A percentile compares a stretch with the other conserved stretches of the same genome.
Evolutionary conservation across 2,888 invertebrate species (phyloP).

Genomic region (Sclerodermus sp.): DNA sequence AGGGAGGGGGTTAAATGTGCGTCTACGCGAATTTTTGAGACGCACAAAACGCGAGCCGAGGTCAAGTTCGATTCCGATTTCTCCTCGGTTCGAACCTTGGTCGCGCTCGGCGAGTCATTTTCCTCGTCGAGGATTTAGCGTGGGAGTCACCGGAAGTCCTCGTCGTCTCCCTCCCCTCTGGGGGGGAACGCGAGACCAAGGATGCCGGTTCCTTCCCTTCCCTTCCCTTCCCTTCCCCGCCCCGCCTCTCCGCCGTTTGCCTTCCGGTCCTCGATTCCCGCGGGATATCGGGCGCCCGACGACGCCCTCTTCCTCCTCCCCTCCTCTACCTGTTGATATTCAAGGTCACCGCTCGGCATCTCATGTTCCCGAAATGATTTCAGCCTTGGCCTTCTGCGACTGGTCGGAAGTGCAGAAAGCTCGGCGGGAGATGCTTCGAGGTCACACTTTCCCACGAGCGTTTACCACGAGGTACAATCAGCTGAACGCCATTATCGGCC

Average conservation of each 20-base stretch:
- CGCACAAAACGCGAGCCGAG: slow-evolving; percentile 9
- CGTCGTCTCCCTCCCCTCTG: too few relatives aligned
- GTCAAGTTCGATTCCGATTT: slow-evolving; percentile 25
- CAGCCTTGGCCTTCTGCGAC: slow-evolving; percentile 71
- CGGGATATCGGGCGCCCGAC: background rate
- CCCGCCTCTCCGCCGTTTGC: too few relatives aligned
- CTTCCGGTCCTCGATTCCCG: background rate
- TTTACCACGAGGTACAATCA: slow-evolving; percentile 61
- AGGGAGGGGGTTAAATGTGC: slow-evolving; percentile 17
- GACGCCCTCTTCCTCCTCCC: background rate
- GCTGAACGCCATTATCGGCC: slow-evolving; percentile 59
- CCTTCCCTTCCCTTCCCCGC: too few relatives aligned
- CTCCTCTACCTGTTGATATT: background rate
- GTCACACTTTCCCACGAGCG: slow-evolving; percentile 64
- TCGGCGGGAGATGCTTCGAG: slow-evolving; percentile 63
- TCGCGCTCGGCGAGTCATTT: too few relatives aligned
- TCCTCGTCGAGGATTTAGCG: too few relatives aligned
- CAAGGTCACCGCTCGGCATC: background rate
- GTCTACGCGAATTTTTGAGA: slow-evolving; percentile 23
- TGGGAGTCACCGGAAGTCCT: too few relatives aligned
- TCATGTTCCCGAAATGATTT: slow-evolving; percentile 36
- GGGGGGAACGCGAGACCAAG: too few relatives aligned
- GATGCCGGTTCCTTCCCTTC: too few relatives aligned
- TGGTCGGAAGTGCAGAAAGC: slow-evolving; percentile 68
- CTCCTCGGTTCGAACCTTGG: too few relatives aligned